A percentile compares a stretch with the other conserved stretches of the same genome.
Conservation (phyloP, 2,888 invertebrate genomes). For the Anaspis maculata region DNA sequence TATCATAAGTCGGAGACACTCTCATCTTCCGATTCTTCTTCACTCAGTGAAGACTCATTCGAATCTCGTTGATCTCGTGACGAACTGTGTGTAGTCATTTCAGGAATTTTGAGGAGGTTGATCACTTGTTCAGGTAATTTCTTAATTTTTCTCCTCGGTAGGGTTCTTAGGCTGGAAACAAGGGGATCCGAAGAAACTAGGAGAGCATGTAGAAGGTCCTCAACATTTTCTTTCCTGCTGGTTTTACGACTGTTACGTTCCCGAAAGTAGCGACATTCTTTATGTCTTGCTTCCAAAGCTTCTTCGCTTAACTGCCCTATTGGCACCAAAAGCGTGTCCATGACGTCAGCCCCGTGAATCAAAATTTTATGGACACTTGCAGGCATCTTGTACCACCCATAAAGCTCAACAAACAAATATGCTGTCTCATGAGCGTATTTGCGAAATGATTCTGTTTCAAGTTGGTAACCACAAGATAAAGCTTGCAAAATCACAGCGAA, state of each 20-base stretch:
- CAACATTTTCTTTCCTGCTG: neutral
- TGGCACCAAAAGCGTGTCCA: slow-evolving; percentile 22
- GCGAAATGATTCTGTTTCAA: slow-evolving; percentile 12
- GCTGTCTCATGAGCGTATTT: slow-evolving; percentile 17
- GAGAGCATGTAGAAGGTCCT: neutral
- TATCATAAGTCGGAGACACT: too few species aligned
- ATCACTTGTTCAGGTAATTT: too few species aligned
- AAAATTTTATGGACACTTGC: slow-evolving; percentile 29
- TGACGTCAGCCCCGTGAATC: slow-evolving; percentile 24
- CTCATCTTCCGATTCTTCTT: too few species aligned
- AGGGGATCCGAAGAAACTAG: neutral
- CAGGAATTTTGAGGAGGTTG: too few species aligned
- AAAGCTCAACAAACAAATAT: slow-evolving; percentile 14
- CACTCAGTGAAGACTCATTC: too few species aligned
- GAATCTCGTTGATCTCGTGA: too few species aligned
- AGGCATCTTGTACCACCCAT: slow-evolving; percentile 26
- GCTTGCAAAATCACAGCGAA: slow-evolving; percentile 14
- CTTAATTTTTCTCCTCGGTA: too few species aligned
- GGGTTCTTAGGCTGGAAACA: neutral
- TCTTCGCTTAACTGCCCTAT: slow-evolving; percentile 19
- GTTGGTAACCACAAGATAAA: slow-evolving; percentile 15
- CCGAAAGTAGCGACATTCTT: slow-evolving; percentile 15
- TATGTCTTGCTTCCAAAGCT: slow-evolving; percentile 24
- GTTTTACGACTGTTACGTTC: neutral
- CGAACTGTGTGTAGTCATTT: too few species aligned